Evolutionary conservation across 1,140 invertebrate species (phyloP), one percentile per base, ranked within the genome.

Genomic region (Sminthurides bifidus): DNA sequence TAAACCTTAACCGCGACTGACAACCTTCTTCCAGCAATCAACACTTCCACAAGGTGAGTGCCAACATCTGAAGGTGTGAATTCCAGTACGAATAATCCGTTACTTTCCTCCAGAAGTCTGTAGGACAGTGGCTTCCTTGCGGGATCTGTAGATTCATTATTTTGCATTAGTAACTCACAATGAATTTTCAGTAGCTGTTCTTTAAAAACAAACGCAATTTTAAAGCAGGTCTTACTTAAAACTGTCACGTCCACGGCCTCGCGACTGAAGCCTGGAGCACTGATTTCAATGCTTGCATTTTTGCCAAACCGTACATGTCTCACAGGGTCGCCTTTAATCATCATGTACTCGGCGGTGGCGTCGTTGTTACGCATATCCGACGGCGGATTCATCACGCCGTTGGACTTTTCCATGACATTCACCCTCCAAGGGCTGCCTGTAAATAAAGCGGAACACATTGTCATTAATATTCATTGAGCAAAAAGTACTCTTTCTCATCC

Each of bases 11-110:
- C 87, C 52, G 91, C 79, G 41, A 92, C 77, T 65, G 84, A 82
- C 59, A 92, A 73, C 73, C 89, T 88, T 68, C 87, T 83, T 58
- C 88, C 88, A 60, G 80, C 84, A 50, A 91, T 83, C 58, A 79
- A 78, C 63, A 90, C 83, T 72, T 93, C 89, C 60, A 93, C 83
- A 27, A 90, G 75, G 69, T 92, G 90, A 60, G 84, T 90, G 65
- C 89, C 89, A 58, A 94, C 89, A 75, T 93, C 90, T 40, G 79
- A 82, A 12, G 90, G 89, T 31, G 83, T 84, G 70, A 94, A 95
- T 70, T 93, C 87, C 30, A 94, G 83, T 49, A 81, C 80, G 73
- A 87, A 88, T 48, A 86, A 80, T 59, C 86, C 86, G 44, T 81
- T 76, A 41, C 83, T 77, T 61, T 83, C 80, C 69, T 83, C 81